Base-by-base conservation (phyloP, 2,113 vertebrate species). In the Sinocyclocheilus rhinocerous region DNA sequence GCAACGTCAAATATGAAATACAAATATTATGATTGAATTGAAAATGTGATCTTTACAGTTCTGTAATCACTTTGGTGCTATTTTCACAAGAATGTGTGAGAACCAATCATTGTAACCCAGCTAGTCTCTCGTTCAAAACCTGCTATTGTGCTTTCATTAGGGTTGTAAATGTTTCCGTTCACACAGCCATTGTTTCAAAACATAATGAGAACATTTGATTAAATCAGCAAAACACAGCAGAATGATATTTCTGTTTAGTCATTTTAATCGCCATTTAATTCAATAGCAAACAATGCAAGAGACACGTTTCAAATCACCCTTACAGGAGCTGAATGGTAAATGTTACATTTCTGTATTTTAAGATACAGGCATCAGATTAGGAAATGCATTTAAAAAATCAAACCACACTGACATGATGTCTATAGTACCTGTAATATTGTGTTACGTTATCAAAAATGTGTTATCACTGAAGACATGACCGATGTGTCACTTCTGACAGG, bases 181-280 rank as follows among this genome's bases (percentile, higher is more conserved):
- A 73, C 36, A 10, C 36, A 73, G n/a, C 70, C 36, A 73, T 73
- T 73, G 70, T 73, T 73, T 42, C 70, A 73, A 42, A 73, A 42
- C 36, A 73, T 73, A 73, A 73, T 73, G 70, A 73, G 70, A 73
- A 73, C 70, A n/a, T 73, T 42, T 42, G 36, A 73, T 42, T 73
- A 42, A 73, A 73, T 73, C 70, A 73, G 36, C 36, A n/a, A 42
- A 73, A 73, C 70, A 6, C 36, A 73, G 22, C 70, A n/a, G 36
- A 22, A n/a, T 73, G 20, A 42, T 42, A 1, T 73, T 73, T 73
- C 20, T 73, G 36, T 72, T 72, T 42, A 72, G 20, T 72, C 18
- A 42, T 72, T 72, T 72, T 73, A 73, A 73, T n/a, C 20, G 4
- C 11, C 36, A 73, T 11, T 73, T 73, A 42, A 39, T 73, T 73